Conservation (phyloP, 2,113 vertebrate genomes). For the Tragelaphus imberbis region DNA sequence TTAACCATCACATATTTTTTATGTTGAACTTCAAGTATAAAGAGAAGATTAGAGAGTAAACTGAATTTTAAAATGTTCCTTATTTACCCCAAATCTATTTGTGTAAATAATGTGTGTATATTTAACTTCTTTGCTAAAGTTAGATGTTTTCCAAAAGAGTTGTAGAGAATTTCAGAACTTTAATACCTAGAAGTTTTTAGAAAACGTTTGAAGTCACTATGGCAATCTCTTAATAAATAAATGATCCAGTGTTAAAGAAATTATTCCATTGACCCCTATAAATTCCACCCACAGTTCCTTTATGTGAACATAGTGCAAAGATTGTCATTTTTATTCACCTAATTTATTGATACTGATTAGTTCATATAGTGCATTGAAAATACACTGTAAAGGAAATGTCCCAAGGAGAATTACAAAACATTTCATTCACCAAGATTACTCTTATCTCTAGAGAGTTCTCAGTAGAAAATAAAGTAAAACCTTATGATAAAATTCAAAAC, state of each 20-base stretch:
- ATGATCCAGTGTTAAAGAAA: background rate
- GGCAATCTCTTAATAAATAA: background rate
- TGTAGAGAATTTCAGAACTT: background rate
- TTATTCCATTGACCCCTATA: background rate
- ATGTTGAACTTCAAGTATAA: background rate
- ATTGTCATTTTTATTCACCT: background rate
- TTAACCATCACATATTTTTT: background rate
- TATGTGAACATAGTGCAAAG: background rate
- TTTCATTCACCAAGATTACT: background rate
- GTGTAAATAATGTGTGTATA: background rate
- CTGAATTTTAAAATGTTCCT: background rate
- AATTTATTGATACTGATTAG: background rate
- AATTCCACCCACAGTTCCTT: background rate
- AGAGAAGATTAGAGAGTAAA: background rate
- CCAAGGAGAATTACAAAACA: background rate
- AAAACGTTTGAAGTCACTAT: background rate
- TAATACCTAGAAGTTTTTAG: background rate
- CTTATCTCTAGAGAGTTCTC: background rate
- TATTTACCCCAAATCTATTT: background rate
- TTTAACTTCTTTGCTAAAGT: background rate
- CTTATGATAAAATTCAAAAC: background rate
- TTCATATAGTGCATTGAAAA: background rate
- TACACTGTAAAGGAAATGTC: background rate
- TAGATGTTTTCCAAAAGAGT: background rate
- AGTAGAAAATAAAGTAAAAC: background rate